phyloP scores from a whole-genome alignment of 2,113 vertebrate species.

The Synchiropus splendidus region DNA sequence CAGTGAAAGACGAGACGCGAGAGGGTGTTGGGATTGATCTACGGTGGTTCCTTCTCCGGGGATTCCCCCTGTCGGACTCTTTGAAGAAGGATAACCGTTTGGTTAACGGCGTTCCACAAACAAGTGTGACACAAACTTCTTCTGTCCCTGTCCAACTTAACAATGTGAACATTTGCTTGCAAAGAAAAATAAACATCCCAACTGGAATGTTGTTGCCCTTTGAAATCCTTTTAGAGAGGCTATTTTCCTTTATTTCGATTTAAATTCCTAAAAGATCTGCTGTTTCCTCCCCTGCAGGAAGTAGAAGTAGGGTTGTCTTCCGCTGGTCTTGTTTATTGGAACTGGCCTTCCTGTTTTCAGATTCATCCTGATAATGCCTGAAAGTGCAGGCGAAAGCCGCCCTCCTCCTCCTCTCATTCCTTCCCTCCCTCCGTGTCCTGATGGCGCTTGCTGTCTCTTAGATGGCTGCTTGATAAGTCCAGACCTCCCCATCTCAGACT shows the following conservation, averaged over 20 bases:
- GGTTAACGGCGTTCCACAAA: too few relatives aligned
- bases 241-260: conserved; percentile 26
- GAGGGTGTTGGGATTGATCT: too few relatives aligned
- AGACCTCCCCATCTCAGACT: conserved; percentile 13
- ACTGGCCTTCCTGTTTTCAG: conserved; percentile 69
- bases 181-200: too few relatives aligned
- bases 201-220: too few relatives aligned
- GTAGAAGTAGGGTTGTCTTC: conserved; percentile 58
- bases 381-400: conserved; percentile 41
- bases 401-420: conserved; percentile 4
- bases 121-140: too few relatives aligned
- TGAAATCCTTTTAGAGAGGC: too few relatives aligned
- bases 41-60: too few relatives aligned
- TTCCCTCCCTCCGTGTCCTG: neutral
- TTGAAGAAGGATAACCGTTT: too few relatives aligned
- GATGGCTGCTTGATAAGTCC: conserved; percentile 18
- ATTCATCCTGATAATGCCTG: conserved; percentile 60
- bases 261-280: conserved; percentile 70
- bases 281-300: conserved; percentile 65
- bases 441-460: conserved; percentile 7
- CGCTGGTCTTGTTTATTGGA: conserved; percentile 65
- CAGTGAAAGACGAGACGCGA: too few relatives aligned
- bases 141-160: too few relatives aligned
- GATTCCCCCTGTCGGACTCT: too few relatives aligned
- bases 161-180: too few relatives aligned